phyloP scores from a whole-genome alignment of 2,113 vertebrate species.

The Tretioscincus oriximinensis region DNA sequence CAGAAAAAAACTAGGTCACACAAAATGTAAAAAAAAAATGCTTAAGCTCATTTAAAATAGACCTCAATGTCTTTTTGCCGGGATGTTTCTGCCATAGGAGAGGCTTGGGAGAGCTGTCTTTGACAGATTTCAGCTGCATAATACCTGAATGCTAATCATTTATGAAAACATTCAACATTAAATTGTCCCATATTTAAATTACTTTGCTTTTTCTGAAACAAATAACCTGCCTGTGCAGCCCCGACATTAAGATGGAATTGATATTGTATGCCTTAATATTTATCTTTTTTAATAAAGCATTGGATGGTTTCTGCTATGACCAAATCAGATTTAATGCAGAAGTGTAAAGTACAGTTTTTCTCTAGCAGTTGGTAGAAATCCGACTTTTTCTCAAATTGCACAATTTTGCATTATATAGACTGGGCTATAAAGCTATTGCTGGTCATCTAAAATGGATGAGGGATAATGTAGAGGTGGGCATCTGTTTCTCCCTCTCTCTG shows the following conservation, averaged over 20 bases:
- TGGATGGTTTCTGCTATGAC: too few species aligned
- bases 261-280: background rate
- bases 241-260: background rate
- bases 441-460: too few species aligned
- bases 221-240: background rate
- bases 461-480: background rate
- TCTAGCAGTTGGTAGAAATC: too few species aligned
- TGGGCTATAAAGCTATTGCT: too few species aligned
- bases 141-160: conserved; percentile 1
- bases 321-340: too few species aligned
- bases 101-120: background rate
- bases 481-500: too few species aligned
- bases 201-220: background rate
- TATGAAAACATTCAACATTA: background rate
- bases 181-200: background rate
- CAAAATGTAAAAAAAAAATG: conserved; percentile 10
- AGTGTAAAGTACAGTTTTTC: too few species aligned
- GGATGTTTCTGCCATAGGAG: conserved; percentile 2
- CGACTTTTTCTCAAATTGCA: too few species aligned
- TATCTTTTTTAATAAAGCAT: background rate
- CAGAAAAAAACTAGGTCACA: conserved; percentile 32
- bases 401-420: too few species aligned
- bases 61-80: conserved; percentile 17
- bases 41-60: conserved; percentile 35
- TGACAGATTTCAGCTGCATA: conserved; percentile 22